phyloP scores from a whole-genome alignment of 2,888 invertebrate species.

The Tipula confusa region DNA sequence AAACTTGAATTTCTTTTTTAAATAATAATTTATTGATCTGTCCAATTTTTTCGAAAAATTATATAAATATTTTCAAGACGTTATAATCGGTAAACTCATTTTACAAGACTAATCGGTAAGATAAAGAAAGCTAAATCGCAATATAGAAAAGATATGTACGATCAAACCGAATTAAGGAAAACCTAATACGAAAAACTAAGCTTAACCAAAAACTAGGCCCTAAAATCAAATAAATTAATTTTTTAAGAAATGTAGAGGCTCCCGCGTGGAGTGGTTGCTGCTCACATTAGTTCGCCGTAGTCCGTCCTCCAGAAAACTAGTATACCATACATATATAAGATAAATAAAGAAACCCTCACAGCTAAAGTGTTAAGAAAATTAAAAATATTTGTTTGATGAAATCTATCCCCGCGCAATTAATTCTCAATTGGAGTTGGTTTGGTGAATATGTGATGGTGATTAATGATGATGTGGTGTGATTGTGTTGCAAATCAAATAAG shows the following conservation, averaged over 20 bases:
- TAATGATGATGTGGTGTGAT: neutral
- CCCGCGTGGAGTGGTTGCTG: slow-evolving; percentile 13
- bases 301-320: slow-evolving; percentile 3
- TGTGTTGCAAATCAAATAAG: neutral
- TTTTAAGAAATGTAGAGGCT: neutral
- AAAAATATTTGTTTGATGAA: neutral
- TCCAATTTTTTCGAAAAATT: neutral
- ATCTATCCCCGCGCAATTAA: neutral
- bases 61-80: neutral
- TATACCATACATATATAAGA: neutral
- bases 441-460: neutral
- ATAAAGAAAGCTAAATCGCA: neutral
- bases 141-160: neutral
- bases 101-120: neutral
- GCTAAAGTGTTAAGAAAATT: neutral
- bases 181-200: neutral
- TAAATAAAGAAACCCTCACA: neutral
- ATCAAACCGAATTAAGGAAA: neutral
- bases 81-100: neutral
- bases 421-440: neutral
- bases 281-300: neutral
- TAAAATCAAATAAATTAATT: neutral
- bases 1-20: neutral
- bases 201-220: neutral
- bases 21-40: neutral